Evolutionary conservation across 2,113 vertebrate genomes (phyloP).

Genomic region (Ictalurus furcatus): DNA sequence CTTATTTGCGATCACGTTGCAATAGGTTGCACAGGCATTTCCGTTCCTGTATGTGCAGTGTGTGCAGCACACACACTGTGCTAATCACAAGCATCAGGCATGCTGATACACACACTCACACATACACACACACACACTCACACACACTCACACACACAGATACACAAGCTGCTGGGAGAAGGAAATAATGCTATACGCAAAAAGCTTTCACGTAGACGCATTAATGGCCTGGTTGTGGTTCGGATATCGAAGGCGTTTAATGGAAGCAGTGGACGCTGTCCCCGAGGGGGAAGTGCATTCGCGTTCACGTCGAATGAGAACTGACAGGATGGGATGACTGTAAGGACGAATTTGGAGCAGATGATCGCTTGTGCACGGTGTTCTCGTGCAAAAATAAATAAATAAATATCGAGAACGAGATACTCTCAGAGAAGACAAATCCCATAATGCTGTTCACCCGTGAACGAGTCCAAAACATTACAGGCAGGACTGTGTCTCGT

Average conservation of each 20-base stretch:
- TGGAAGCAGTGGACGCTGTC: not conserved
- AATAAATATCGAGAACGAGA: too few species aligned
- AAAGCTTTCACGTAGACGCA: not conserved
- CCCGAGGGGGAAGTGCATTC: not conserved
- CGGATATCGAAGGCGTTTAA: conserved; percentile 20
- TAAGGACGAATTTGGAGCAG: not conserved
- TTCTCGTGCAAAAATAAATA: not conserved
- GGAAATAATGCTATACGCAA: not conserved
- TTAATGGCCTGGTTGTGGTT: conserved; percentile 10
- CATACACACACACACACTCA: not conserved
- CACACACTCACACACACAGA: not conserved
- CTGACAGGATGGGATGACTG: not conserved
- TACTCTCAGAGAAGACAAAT: not conserved
- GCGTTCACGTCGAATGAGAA: not conserved
- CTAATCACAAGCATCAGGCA: not conserved
- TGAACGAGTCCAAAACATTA: not conserved
- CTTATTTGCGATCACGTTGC: not conserved
- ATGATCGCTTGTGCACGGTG: not conserved
- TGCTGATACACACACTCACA: not conserved
- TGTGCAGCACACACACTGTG: not conserved
- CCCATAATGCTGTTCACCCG: not conserved
- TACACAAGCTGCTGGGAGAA: not conserved
- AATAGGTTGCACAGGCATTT: not conserved
- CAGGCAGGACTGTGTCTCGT: not conserved
- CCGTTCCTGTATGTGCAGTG: not conserved